These are phyloP conservation scores for Ophioderma brevispina DNA, from an alignment of 35 echinoderm and acorn worm genomes.

Conservation along the genomic window DNA sequence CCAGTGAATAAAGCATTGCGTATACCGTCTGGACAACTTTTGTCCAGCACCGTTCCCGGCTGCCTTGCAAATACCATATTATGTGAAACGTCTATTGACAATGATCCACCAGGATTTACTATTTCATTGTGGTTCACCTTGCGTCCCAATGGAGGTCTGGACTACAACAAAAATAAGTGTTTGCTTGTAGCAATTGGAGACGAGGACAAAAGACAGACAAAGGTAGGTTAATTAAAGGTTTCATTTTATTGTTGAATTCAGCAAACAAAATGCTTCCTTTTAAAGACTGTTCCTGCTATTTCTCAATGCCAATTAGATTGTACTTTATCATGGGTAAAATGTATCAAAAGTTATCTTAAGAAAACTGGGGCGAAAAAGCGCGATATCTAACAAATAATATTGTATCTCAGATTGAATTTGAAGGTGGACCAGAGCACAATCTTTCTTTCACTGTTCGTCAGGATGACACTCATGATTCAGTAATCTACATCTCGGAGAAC, in stretches of 20 bases:
- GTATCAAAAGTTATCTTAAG: no score
- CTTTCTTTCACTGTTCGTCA: background rate
- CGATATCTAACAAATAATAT: no score
- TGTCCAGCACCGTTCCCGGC: background rate
- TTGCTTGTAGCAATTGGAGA: background rate
- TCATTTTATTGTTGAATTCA: no score
- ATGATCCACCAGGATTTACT: background rate
- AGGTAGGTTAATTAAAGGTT: background rate
- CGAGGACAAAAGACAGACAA: background rate
- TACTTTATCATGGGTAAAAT: no score
- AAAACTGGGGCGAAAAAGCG: no score
- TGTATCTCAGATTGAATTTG: background rate
- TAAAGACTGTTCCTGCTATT: no score
- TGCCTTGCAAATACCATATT: background rate
- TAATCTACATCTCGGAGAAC: background rate
- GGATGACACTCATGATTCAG: background rate
- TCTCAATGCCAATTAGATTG: no score
- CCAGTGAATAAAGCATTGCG: background rate
- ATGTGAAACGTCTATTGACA: background rate
- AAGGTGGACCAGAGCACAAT: background rate
- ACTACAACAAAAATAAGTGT: background rate
- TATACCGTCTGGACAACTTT: background rate
- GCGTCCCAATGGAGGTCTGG: background rate
- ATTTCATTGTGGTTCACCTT: background rate
- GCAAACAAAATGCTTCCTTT: no score